Evolutionary conservation across 2,113 vertebrate species (phyloP).

Genomic region (Grantiella picta): DNA sequence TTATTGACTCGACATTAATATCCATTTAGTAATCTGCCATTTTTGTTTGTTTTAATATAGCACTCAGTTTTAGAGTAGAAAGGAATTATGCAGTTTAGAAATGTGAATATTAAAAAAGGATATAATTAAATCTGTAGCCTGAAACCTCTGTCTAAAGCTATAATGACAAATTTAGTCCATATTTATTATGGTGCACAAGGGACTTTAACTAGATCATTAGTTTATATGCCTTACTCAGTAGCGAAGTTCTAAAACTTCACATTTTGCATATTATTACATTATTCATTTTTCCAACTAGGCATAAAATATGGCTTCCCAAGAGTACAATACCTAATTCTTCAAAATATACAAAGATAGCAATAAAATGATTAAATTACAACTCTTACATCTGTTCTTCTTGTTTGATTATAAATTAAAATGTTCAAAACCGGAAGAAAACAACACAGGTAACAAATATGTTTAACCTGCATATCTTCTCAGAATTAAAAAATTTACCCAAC

Average conservation of each 20-base stretch:
- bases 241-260: slow-evolving; percentile 85
- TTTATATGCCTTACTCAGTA: slow-evolving; percentile 84
- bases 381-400: slow-evolving; percentile 87
- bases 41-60: slow-evolving; percentile 86
- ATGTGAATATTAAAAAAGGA: slow-evolving; percentile 88
- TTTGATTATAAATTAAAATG: slow-evolving; percentile 83
- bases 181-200: slow-evolving; percentile 86
- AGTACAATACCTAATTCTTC: slow-evolving; percentile 86
- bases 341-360: slow-evolving; percentile 88
- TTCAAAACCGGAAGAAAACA: slow-evolving; percentile 74
- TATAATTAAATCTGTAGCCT: slow-evolving; percentile 88
- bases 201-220: slow-evolving; percentile 85
- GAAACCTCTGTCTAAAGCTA: slow-evolving; percentile 85
- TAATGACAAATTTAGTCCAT: slow-evolving; percentile 88
- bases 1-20: slow-evolving; percentile 80
- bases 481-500: neutral
- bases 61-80: slow-evolving; percentile 77
- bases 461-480: slow-evolving; percentile 37
- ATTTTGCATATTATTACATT: slow-evolving; percentile 88
- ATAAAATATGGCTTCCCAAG: slow-evolving; percentile 85
- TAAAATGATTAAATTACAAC: slow-evolving; percentile 87
- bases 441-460: slow-evolving; percentile 70
- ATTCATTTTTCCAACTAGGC: slow-evolving; percentile 87
- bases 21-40: slow-evolving; percentile 82
- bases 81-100: slow-evolving; percentile 84